phyloP scores from a whole-genome alignment of 2,113 vertebrate species.

The Melanotaenia duboulayi region DNA sequence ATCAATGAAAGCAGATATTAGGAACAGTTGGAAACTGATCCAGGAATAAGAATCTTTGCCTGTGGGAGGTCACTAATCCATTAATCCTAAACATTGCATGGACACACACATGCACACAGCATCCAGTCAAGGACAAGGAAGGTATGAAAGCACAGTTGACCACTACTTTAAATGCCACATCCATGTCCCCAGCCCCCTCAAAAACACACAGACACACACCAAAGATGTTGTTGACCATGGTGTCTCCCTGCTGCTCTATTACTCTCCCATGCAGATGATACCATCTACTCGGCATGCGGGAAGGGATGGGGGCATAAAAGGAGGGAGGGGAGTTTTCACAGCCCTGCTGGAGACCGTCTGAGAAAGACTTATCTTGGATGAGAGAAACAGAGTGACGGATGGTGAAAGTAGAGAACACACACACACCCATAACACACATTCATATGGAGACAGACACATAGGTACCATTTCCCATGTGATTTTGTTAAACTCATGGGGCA shows the following conservation, averaged over 20 bases:
- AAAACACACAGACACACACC: conserved; percentile 2
- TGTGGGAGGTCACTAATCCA: conserved; percentile 26
- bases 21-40: conserved; percentile 19
- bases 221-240: conserved; percentile 15
- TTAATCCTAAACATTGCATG: conserved; percentile 22
- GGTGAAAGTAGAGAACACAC: conserved; percentile 33
- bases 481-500: conserved; percentile 65
- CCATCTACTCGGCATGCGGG: conserved; percentile 29
- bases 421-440: conserved; percentile 14
- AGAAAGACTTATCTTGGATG: conserved; percentile 59
- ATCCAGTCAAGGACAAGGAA: conserved; percentile 28
- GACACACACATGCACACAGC: neutral
- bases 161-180: conserved; percentile 25
- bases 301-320: conserved; percentile 13
- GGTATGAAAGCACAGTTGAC: conserved; percentile 2
- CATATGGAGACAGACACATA: neutral
- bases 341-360: conserved; percentile 47
- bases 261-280: conserved; percentile 56
- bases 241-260: conserved; percentile 33
- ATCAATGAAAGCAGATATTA: conserved; percentile 14
- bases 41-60: conserved; percentile 12
- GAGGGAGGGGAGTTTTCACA: conserved; percentile 32
- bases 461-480: conserved; percentile 46
- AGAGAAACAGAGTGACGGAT: conserved; percentile 49
- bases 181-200: neutral